Base-by-base conservation (phyloP, 1,140 invertebrate genomes). In the Drosophila ercepeae region DNA sequence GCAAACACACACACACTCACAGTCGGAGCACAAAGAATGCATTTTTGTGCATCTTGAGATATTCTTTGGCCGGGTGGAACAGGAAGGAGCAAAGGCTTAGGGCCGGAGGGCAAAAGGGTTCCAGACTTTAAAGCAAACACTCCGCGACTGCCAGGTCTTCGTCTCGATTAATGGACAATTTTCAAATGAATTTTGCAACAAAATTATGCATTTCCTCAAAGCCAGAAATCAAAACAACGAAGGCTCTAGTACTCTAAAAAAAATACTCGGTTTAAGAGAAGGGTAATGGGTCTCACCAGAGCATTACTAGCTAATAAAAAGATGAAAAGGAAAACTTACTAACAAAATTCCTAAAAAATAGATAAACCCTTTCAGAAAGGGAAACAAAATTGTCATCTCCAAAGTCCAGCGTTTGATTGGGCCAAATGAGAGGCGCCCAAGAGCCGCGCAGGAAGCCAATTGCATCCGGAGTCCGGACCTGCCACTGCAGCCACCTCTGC, bases 11-110 rank as follows among this genome's bases (percentile, higher is more conserved):
- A 39, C 16, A 49, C 25, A 29, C 23, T 27, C 45, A 49, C 42
- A 52, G 36, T 27, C 61, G 58, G 67, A n/a, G 77, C 67, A 86
- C 72, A 79, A 78, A 72, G 76, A 82, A 88, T 88, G 74, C 82
- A 88, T 77, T 86, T 84, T 86, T 86, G 75, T 84, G 81, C 81
- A 86, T 86, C 81, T 86, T 81, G 58, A 78, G 74, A 83, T 77
- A 77, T 39, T 60, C 60, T 29, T 39, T 36, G 16, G 53, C 18
- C 27, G 54, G 59, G 39, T 45, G 39, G 29, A 72, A 70, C 41
- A 61, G 68, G 42, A 53, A 52, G n/a, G 21, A 64, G 46, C 41
- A 36, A 9, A 32, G 44, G 11, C 44, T 32, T 27, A 25, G 23
- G 34, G 68, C 69, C 46, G 5, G 42, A 48, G 57, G 60, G 39